phyloP scores from a whole-genome alignment of 1,140 invertebrate genomes.

The Drosophila erecta region DNA sequence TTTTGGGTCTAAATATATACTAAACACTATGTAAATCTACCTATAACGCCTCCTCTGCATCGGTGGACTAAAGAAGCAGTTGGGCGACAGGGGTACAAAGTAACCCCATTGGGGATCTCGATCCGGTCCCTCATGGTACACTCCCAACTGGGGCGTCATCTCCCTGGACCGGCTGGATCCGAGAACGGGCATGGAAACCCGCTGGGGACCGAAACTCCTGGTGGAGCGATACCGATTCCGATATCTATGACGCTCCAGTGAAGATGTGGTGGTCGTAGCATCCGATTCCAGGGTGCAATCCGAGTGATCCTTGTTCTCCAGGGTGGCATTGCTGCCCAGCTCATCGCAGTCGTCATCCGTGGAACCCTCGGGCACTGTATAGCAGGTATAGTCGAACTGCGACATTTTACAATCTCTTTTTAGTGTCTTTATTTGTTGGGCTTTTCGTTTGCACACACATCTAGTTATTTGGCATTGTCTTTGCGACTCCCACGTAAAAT shows the following conservation, averaged over 20 bases:
- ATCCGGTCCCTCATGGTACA: slow-evolving; percentile 62
- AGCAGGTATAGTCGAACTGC: slow-evolving; percentile 77
- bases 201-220: slow-evolving; percentile 53
- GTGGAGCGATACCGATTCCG: slow-evolving; percentile 41
- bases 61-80: slow-evolving; percentile 79
- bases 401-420: slow-evolving; percentile 48
- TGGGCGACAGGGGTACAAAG: slow-evolving; percentile 74
- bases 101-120: slow-evolving; percentile 74
- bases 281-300: slow-evolving; percentile 63
- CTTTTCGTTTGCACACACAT: slow-evolving; percentile 31
- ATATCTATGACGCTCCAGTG: slow-evolving; percentile 63
- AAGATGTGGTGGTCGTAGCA: slow-evolving; percentile 67
- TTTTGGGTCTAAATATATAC: no score
- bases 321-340: slow-evolving; percentile 59
- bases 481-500: slow-evolving; percentile 41
- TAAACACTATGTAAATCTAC: slow-evolving; percentile 24
- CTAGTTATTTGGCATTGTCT: slow-evolving; percentile 45
- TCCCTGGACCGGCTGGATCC: slow-evolving; percentile 59
- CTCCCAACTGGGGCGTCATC: slow-evolving; percentile 66
- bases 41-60: slow-evolving; percentile 66
- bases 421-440: not conserved
- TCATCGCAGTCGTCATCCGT: slow-evolving; percentile 53
- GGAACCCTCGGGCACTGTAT: slow-evolving; percentile 78
- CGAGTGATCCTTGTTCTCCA: slow-evolving; percentile 58
- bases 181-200: slow-evolving; percentile 60